These are phyloP conservation scores for Drosophila koepferae DNA, from an alignment of 2,888 invertebrate genomes.

Conservation along the genomic window DNA sequence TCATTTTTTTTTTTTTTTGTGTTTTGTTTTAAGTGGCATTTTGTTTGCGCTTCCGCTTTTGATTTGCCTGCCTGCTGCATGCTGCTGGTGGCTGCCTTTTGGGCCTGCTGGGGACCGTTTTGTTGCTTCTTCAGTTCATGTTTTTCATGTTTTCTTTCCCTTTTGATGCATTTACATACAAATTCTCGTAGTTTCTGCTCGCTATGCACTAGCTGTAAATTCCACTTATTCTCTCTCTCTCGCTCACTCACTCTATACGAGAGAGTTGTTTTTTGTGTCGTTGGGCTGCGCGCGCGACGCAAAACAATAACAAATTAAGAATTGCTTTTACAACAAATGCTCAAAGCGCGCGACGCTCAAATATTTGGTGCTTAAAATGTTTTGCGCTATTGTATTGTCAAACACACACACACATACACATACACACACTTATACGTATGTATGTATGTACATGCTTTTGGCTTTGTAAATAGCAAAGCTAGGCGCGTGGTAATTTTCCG, in stretches of 20 bases:
- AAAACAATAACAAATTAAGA: constrained; percentile 72
- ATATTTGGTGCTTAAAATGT: neutral
- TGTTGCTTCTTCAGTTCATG: constrained; percentile 14
- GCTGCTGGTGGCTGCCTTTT: constrained; percentile 3
- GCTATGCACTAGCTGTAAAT: constrained; percentile 15
- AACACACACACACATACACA: constrained; percentile 6
- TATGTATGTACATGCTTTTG: neutral
- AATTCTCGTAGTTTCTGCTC: constrained; percentile 9
- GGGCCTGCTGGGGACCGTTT: constrained; percentile 28
- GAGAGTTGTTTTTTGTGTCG: constrained; percentile 53
- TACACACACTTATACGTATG: neutral
- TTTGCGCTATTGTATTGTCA: constrained; percentile 23
- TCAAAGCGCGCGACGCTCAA: constrained; percentile 50
- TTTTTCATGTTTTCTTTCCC: constrained; percentile 22
- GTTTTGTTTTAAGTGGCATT: constrained; percentile 67
- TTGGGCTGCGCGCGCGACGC: constrained; percentile 59
- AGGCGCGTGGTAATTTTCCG: constrained; percentile 50
- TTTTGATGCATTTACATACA: constrained; percentile 41
- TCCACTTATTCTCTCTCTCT: neutral
- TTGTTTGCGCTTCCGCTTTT: constrained; percentile 75
- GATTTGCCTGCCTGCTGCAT: constrained; percentile 27
- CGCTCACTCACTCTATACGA: neutral
- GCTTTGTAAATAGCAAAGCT: constrained; percentile 12
- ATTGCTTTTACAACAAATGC: constrained; percentile 30
- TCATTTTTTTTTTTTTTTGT: constrained; percentile 45